Evolutionary conservation across 1,140 invertebrate species (phyloP), one percentile per base, ranked within the genome.

Genomic region (Elymnias hypermnestra): DNA sequence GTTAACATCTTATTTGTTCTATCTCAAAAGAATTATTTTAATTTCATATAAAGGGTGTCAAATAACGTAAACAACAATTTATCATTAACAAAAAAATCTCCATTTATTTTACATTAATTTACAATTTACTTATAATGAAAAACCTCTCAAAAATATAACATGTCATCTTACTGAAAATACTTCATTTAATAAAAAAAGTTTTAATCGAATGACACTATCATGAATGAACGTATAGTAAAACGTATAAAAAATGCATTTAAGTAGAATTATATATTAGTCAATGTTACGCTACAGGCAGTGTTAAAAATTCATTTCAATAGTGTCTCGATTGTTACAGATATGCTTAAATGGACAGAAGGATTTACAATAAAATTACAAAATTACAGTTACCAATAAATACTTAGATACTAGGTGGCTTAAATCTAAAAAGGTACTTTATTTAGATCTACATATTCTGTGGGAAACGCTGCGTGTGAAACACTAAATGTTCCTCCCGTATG

Each of bases 91-190:
- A 81, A 79, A 75, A 72, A 79, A 82, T 83, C 72, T 79, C 76
- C 63, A 54, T 83, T 84, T 79, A 82, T 82, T 84, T 84, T 84
- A 84, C 81, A 82, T 78, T 77, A 84, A 78, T 84, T 83, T 84
- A 84, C 81, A 84, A 65, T 71, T 72, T 71, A 78, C 62, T 74
- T 69, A 76, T 55, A 63, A 58, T 64, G 58, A 64, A 69, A 74
- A 72, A 75, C 72, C 62, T 70, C 68, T 66, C 54, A 69, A 77
- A 76, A 75, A 76, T 74, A 72, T 75, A 78, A 82, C 71, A 70
- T 72, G 63, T 65, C 53, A 58, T 37, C 55, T 58, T 66, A 64
- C 28, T 37, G n/a, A 57, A 59, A 59, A 56, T 54, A 63, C 54
- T 54, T 53, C 56, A 60, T 50, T 65, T n/a, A 65, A 31, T 40